A percentile compares a stretch with the other conserved stretches of the same genome.
Evolutionary conservation across 2,888 invertebrate species (phyloP).

Genomic region (Tuberolachnus salignus): DNA sequence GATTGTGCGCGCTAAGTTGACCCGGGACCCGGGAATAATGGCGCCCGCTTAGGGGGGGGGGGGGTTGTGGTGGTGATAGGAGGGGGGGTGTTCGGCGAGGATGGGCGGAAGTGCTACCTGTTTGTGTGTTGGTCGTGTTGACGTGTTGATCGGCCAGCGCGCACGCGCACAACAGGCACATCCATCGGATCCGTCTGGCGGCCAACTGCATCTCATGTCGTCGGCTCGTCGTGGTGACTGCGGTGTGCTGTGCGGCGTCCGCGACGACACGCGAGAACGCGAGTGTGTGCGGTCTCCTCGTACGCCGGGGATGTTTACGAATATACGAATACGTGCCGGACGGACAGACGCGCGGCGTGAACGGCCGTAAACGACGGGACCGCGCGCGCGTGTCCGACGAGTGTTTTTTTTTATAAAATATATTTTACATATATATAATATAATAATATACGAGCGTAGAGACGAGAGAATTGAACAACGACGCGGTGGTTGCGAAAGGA

Average conservation of each 20-base stretch:
- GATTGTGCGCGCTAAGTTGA: too few relatives aligned
- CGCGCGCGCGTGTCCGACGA: too few relatives aligned
- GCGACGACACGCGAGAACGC: neutral
- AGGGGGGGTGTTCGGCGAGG: neutral
- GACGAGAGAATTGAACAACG: too few relatives aligned
- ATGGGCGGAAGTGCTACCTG: constrained; percentile 48
- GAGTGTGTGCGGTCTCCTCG: neutral
- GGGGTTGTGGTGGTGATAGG: neutral
- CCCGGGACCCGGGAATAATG: too few relatives aligned
- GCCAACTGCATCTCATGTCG: constrained; percentile 55
- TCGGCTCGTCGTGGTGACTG: constrained; percentile 51
- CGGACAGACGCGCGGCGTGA: neutral
- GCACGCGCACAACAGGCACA: constrained; percentile 54
- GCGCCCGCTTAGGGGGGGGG: neutral
- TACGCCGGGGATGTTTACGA: neutral
- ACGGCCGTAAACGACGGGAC: too few relatives aligned
- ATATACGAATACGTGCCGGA: too few relatives aligned
- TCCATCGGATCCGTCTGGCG: constrained; percentile 54
- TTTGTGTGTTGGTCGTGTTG: constrained; percentile 42
- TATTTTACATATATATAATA: too few relatives aligned
- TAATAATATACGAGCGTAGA: too few relatives aligned
- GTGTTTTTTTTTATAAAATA: too few relatives aligned
- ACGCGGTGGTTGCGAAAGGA: too few relatives aligned
- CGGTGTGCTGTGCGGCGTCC: constrained; percentile 20
- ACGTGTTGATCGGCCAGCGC: constrained; percentile 52